Percentiles rank a stretch among this genome's conserved stretches.
Conservation (phyloP, 2,113 vertebrate species). For the Mobula hypostoma region DNA sequence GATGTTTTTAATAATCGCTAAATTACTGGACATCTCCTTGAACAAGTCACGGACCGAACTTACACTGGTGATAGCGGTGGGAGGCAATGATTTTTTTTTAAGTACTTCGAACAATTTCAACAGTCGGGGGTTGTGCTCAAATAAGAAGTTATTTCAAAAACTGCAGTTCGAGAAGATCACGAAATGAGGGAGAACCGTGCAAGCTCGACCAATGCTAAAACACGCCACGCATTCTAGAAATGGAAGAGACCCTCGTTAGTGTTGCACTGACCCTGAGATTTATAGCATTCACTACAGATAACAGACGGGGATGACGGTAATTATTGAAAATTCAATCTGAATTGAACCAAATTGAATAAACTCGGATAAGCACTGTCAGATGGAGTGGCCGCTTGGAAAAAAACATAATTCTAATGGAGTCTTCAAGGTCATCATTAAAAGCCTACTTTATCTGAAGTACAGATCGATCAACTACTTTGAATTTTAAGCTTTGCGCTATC, state of each 20-base stretch:
- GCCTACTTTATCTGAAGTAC: not conserved
- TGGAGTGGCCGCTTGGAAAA: conserved; percentile 21
- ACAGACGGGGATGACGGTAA: not conserved
- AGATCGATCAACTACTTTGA: not conserved
- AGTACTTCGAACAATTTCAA: not conserved
- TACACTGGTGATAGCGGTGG: not conserved
- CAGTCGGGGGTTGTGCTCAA: not conserved
- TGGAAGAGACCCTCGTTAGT: not conserved
- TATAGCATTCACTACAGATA: not conserved
- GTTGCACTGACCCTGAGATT: conserved; percentile 11
- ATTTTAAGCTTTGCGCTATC: not conserved
- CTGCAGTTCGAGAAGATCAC: not conserved
- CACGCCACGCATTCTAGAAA: not conserved
- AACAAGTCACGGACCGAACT: not conserved
- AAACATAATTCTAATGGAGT: conserved; percentile 26
- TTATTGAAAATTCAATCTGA: conserved; percentile 33
- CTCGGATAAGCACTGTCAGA: not conserved
- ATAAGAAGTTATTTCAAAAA: not conserved
- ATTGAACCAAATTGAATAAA: conserved; percentile 27
- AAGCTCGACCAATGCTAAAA: not conserved
- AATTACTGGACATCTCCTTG: not conserved
- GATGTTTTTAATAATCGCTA: not conserved
- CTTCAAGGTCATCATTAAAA: not conserved
- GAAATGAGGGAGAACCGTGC: no score
- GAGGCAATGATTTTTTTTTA: not conserved